These are phyloP conservation scores for Amphipoea lucens DNA, from an alignment of 2,888 invertebrate genomes.

Conservation along the genomic window DNA sequence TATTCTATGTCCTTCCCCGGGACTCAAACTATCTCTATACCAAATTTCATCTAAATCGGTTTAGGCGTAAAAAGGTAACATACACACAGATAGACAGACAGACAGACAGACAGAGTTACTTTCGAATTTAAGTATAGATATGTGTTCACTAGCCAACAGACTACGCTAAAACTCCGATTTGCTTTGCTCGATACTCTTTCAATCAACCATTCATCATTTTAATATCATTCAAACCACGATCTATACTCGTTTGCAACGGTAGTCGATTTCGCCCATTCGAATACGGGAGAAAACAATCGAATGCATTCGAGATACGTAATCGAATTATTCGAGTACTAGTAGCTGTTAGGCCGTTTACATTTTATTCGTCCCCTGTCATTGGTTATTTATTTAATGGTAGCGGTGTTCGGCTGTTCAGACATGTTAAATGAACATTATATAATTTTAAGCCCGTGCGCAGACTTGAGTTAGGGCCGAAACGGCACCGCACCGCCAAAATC, in stretches of 20 bases:
- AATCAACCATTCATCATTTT: conserved; percentile 27
- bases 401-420: neutral
- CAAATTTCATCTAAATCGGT: no score
- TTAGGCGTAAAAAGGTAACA: no score
- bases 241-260: conserved; percentile 1
- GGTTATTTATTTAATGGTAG: conserved; percentile 16
- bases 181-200: neutral
- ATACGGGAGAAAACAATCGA: conserved; percentile 45
- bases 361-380: conserved; percentile 30
- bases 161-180: neutral
- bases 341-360: conserved; percentile 6
- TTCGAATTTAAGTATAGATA: no score
- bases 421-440: conserved; percentile 5
- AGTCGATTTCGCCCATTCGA: conserved; percentile 10
- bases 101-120: no score
- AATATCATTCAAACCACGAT: conserved; percentile 35
- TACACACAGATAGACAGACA: no score
- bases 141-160: neutral
- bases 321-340: conserved; percentile 35
- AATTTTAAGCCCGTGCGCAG: neutral
- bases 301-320: conserved; percentile 47
- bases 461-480: no score
- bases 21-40: no score
- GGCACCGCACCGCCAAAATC: no score
- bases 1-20: no score